Evolutionary conservation across 1,140 invertebrate genomes (phyloP), one percentile per base, ranked within the genome.

Genomic region (Uloborus diversus): DNA sequence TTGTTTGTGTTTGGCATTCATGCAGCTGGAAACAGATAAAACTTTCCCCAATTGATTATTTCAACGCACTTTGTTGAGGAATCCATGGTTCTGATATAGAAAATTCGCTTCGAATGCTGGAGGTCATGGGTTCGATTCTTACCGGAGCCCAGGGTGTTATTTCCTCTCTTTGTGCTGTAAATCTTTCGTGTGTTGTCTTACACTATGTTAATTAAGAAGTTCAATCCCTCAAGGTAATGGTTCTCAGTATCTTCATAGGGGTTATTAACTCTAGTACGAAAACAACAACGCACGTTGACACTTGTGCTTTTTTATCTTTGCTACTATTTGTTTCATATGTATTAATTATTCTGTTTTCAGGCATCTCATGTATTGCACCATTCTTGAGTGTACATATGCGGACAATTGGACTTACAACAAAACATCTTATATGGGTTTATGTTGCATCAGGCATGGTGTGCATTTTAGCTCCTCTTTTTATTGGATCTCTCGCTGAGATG

Each of bases 371-470:
- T 51, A 59, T 84, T n/a, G 14, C 33, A 3, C 83, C 83, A 27
- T 84, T 82, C 49, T 33, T 84, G 4, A 83, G 66, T 27, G 47
- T 71, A 25, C 83, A 84, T 35, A 64, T 81, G 49, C 53, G 57
- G 14, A 66, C 83, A 23, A 33, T 83, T 11, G 83, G 83, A 14
- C 27, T 84, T 9, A 82, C 73, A 1, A n/a, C 53, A 14, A 53
- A 47, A 53, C 68, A 84, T 57, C 62, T 53, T n/a, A 66, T 80
- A 35, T 79, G 61, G 59, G 76, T 82, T 1, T 81, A 81, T 23
- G 64, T 65, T 2, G 62, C 81, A 3, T 69, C 81, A 14, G 82
- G 81, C 13, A 32, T 82, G 0, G 25, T 83, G 4, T 81, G 75
- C 33, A 57, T 83, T 37, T 23, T 82, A 14, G 65, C 73, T 2